Conservation (phyloP, 2,888 invertebrate species). For the Sepioteuthis lessoniana region DNA sequence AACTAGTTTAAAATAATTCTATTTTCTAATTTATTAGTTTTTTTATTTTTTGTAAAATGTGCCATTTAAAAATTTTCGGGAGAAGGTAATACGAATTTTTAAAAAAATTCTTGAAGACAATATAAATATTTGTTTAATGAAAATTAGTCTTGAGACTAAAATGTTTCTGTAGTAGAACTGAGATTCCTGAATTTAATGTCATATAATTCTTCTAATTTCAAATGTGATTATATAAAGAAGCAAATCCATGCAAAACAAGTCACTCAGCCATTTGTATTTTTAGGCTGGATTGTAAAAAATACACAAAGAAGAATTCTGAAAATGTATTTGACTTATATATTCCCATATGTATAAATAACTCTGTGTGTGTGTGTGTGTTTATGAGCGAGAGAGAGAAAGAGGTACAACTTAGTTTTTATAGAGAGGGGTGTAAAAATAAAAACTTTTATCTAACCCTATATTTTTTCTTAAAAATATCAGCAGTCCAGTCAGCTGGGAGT, state of each 20-base stretch:
- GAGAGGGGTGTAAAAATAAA: no score
- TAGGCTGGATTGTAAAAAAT: not conserved
- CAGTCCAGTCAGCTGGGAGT: no score
- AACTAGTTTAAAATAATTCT: conserved; percentile 25
- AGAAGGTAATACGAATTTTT: not conserved
- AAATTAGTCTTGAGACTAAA: not conserved
- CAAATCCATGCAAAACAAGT: not conserved
- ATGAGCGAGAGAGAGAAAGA: no score
- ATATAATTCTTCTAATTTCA: not conserved
- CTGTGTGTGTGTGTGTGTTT: not conserved
- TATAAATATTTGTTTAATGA: not conserved
- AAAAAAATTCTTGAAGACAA: not conserved
- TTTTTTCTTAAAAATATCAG: no score
- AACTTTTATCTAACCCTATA: no score
- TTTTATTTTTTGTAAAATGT: not conserved
- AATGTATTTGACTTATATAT: not conserved
- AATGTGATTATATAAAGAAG: not conserved
- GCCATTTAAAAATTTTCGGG: not conserved
- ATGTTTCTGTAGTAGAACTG: not conserved
- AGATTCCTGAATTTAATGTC: not conserved
- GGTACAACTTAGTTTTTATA: no score
- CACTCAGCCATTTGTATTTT: not conserved
- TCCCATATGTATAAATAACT: not conserved
- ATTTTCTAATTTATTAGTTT: not conserved
- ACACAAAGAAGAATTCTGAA: not conserved